phyloP scores from a whole-genome alignment of 2,888 invertebrate genomes.

The Amblyjoppa fuscipennis region DNA sequence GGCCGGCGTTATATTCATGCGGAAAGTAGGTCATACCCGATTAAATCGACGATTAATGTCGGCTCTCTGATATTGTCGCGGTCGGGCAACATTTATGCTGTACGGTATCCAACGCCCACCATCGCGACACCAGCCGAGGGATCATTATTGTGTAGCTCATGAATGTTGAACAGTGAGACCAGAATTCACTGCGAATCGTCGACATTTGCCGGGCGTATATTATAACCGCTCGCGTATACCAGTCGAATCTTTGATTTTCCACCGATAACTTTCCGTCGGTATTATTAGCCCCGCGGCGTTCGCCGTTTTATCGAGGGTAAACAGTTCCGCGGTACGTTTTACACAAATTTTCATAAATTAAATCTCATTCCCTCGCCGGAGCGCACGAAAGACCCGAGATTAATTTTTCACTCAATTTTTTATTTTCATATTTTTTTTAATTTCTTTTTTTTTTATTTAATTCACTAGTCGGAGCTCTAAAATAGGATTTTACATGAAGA shows the following conservation, averaged over 20 bases:
- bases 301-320: not conserved
- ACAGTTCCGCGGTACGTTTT: not conserved
- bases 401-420: not conserved
- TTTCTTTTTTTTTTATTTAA: not conserved
- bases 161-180: conserved; percentile 37
- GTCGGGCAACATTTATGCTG: conserved; percentile 60
- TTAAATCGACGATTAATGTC: conserved; percentile 69
- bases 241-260: conserved; percentile 34
- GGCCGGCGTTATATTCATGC: conserved; percentile 50
- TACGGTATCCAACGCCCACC: conserved; percentile 42
- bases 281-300: not conserved
- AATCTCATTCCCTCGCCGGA: not conserved
- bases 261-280: conserved; percentile 36
- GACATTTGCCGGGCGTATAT: conserved; percentile 51
- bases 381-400: not conserved
- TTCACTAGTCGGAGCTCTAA: too few relatives aligned
- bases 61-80: conserved; percentile 66
- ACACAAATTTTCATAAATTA: conserved; percentile 3
- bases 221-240: conserved; percentile 12
- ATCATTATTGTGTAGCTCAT: conserved; percentile 49
- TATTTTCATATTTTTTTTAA: not conserved
- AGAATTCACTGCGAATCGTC: conserved; percentile 44
- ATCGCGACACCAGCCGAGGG: conserved; percentile 11
- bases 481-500: too few relatives aligned
- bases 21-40: conserved; percentile 66